Percentiles rank a stretch among this genome's conserved stretches.
Evolutionary conservation across 2,113 vertebrate genomes (phyloP).

Genomic region (Pluvialis apricaria): DNA sequence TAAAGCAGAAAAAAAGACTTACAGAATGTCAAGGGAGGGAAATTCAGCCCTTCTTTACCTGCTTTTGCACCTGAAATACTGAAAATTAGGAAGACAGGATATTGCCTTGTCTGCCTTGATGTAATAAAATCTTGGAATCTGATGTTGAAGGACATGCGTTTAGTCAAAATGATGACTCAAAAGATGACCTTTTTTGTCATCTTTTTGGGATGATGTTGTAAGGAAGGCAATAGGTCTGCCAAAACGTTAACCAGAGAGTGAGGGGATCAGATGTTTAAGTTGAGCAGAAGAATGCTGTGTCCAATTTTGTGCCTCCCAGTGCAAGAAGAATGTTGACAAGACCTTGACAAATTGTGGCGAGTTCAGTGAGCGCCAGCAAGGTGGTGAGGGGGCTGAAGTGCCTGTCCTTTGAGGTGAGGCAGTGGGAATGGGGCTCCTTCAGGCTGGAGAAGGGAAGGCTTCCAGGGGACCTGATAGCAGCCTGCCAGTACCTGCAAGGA

Average conservation of each 20-base stretch:
- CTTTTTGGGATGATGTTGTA: not conserved
- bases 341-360: too few relatives aligned
- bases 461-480: not conserved
- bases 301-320: too few relatives aligned
- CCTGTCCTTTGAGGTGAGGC: too few relatives aligned
- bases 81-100: not conserved
- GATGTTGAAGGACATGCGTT: not conserved
- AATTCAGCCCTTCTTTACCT: not conserved
- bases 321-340: too few relatives aligned
- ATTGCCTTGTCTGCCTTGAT: not conserved
- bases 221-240: not conserved
- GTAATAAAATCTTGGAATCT: not conserved
- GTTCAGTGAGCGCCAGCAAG: too few relatives aligned
- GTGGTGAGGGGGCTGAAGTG: too few relatives aligned
- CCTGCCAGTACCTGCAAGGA: not conserved
- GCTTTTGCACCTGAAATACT: not conserved
- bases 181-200: not conserved
- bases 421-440: too few relatives aligned
- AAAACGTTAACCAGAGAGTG: too few relatives aligned
- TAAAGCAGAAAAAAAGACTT: not conserved
- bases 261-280: too few relatives aligned
- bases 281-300: too few relatives aligned
- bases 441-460: too few relatives aligned
- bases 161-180: not conserved
- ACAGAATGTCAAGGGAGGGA: not conserved